A percentile compares a stretch with the other conserved stretches of the same genome.
Conservation (phyloP, 2,888 invertebrate genomes). For the Liodrosophila aerea region DNA sequence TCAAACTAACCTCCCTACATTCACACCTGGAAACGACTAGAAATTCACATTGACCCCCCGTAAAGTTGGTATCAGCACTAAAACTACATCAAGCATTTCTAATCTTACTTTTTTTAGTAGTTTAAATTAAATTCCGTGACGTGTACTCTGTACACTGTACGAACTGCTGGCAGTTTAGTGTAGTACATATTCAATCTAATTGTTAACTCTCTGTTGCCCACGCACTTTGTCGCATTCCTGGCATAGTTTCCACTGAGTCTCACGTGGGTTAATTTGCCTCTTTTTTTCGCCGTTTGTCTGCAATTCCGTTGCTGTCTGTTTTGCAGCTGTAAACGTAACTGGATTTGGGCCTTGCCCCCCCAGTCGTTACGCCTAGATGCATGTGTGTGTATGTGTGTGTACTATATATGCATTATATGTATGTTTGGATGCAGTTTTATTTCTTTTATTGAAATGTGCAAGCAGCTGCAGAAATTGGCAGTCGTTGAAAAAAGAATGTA, state of each 20-base stretch:
- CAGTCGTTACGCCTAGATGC: slow-evolving; percentile 16
- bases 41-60: too few relatives aligned
- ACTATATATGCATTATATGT: slow-evolving; percentile 9
- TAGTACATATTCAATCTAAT: slow-evolving; percentile 22
- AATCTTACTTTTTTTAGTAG: not conserved
- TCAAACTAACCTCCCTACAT: too few relatives aligned
- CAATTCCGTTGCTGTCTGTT: slow-evolving; percentile 23
- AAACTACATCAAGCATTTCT: too few relatives aligned
- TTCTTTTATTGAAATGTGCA: slow-evolving; percentile 65
- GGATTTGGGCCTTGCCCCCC: slow-evolving; percentile 46
- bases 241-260: slow-evolving; percentile 31
- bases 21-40: too few relatives aligned
- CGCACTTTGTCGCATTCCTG: slow-evolving; percentile 46
- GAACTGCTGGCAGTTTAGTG: slow-evolving; percentile 10
- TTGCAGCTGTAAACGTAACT: slow-evolving; percentile 51
- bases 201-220: slow-evolving; percentile 35
- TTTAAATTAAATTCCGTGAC: slow-evolving; percentile 1
- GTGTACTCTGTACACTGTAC: not conserved
- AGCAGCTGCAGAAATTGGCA: slow-evolving; percentile 70
- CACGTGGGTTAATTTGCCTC: slow-evolving; percentile 38
- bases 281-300: not conserved
- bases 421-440: slow-evolving; percentile 39
- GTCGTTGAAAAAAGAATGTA: slow-evolving; percentile 21
- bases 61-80: too few relatives aligned
- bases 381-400: not conserved